Evolutionary conservation across 2,888 invertebrate genomes (phyloP).

Genomic region (Campoletis raptor): DNA sequence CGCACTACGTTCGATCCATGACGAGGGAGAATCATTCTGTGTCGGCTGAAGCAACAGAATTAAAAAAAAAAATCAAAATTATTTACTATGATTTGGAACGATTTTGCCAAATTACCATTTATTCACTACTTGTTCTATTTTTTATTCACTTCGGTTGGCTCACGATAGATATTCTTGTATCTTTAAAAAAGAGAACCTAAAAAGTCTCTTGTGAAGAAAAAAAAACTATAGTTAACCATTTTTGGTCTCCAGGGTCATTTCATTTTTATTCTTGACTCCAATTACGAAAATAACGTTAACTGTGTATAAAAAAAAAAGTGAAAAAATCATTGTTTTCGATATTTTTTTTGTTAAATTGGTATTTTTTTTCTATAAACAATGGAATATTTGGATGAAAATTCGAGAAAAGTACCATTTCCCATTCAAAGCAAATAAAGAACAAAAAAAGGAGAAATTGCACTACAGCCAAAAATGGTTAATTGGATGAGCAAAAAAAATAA

Average conservation of each 20-base stretch:
- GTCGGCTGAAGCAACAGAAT: conserved; percentile 71
- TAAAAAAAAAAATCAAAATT: conserved; percentile 1
- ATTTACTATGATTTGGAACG: background rate
- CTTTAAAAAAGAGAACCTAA: conserved; percentile 8
- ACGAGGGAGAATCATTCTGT: conserved; percentile 88
- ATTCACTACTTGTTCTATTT: background rate
- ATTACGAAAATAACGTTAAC: background rate
- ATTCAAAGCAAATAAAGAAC: background rate
- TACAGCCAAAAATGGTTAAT: conserved; percentile 58
- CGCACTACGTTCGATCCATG: conserved; percentile 87
- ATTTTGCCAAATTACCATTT: background rate
- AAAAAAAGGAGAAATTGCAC: background rate
- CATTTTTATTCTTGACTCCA: background rate
- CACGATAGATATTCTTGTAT: conserved; percentile 5
- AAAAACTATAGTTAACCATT: conserved; percentile 3
- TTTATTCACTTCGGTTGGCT: background rate
- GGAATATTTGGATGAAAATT: background rate
- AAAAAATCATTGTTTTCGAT: background rate
- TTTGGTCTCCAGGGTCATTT: background rate
- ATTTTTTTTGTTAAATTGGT: too few species aligned
- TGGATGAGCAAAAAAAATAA: background rate
- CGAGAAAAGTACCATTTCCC: conserved; percentile 9
- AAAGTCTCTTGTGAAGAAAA: conserved; percentile 26
- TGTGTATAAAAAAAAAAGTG: background rate
- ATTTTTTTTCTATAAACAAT: background rate